Conservation (phyloP, 1,140 invertebrate genomes). For the Chionoecetes opilio region DNA sequence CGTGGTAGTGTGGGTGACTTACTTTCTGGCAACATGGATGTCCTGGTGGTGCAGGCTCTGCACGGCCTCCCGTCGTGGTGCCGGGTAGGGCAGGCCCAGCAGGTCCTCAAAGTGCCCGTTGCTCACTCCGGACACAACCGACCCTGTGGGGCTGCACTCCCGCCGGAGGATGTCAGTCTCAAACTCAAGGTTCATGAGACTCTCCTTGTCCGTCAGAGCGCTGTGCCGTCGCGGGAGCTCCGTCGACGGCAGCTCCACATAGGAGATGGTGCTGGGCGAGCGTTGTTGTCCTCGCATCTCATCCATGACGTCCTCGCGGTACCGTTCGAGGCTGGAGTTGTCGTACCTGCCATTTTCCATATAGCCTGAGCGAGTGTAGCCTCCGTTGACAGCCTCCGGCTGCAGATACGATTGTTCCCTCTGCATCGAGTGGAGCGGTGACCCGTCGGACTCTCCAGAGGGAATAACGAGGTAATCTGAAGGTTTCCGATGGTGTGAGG, state of each 20-base stretch:
- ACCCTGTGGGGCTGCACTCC: slow-evolving; percentile 73
- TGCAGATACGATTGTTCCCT: slow-evolving; percentile 12
- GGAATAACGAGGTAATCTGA: slow-evolving; percentile 89
- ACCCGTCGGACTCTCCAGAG: slow-evolving; percentile 86
- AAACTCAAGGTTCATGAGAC: slow-evolving; percentile 69
- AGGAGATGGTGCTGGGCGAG: slow-evolving; percentile 65
- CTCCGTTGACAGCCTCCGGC: slow-evolving; percentile 57
- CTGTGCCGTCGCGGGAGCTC: slow-evolving; percentile 62
- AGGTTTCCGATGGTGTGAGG: slow-evolving; percentile 82
- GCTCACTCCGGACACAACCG: slow-evolving; percentile 67
- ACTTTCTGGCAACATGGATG: slow-evolving; percentile 72
- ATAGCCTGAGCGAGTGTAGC: slow-evolving; percentile 50
- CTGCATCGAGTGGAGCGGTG: slow-evolving; percentile 84
- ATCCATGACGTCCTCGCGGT: slow-evolving; percentile 55
- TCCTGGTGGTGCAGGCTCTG: slow-evolving; percentile 57
- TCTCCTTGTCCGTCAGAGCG: slow-evolving; percentile 59
- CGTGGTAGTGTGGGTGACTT: background rate
- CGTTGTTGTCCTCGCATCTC: slow-evolving; percentile 59
- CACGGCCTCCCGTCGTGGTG: background rate
- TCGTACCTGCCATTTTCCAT: slow-evolving; percentile 61
- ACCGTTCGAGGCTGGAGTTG: slow-evolving; percentile 46
- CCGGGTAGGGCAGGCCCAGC: slow-evolving; percentile 59
- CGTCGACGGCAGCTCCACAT: slow-evolving; percentile 62
- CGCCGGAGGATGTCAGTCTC: slow-evolving; percentile 69
- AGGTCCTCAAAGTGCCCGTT: slow-evolving; percentile 60